Evolutionary conservation across 1,140 invertebrate species (phyloP), one percentile per base, ranked within the genome.

Genomic region (Harpegnathos saltator): DNA sequence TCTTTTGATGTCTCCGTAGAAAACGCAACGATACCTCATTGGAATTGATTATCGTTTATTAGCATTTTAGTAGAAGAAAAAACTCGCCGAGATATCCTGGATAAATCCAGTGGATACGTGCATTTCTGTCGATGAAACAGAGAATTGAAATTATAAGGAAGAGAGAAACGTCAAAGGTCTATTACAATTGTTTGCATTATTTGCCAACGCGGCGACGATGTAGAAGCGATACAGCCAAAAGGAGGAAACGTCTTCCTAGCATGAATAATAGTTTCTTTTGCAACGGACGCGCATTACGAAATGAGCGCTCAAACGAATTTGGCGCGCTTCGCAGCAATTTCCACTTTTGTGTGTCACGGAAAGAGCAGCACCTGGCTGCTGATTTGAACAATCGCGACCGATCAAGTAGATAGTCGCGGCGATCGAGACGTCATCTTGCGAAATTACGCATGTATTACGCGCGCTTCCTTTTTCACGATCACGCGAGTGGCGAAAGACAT

Each of bases 261-360:
- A 75, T 75, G 50, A 50, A 52, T 75, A 75, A 75, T 75, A 44
- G 7, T 1, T 62, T 63, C 38, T 75, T 29, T 63, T 50, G 72
- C 22, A 74, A 75, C 0, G 63, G 72, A 75, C 44, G 50, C 44
- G 44, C 61, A 50, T 75, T 33, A 50, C 24, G 58, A 52, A 63
- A 62, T 29, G 14, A 50, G 54, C 38, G 3, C 7, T 33, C 29
- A 33, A 33, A 59, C 24, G 50, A 63, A 61, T 73, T 50, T 74
- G 26, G 38, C n/a, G 24, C 24, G 0, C 50, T 62, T 24, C n/a
- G 48, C 48, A 24, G 19, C 38, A 44, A 7, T 15, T 50, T 68
- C 17, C 50, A 77, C 15, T 77, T 56, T 66, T 77, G 54, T 77
- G 15, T 75, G 38, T 75, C 58, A 75, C 54, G 48, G 48, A 24